phyloP scores from a whole-genome alignment of 2,888 invertebrate genomes.

The Muschampia plurimacula region DNA sequence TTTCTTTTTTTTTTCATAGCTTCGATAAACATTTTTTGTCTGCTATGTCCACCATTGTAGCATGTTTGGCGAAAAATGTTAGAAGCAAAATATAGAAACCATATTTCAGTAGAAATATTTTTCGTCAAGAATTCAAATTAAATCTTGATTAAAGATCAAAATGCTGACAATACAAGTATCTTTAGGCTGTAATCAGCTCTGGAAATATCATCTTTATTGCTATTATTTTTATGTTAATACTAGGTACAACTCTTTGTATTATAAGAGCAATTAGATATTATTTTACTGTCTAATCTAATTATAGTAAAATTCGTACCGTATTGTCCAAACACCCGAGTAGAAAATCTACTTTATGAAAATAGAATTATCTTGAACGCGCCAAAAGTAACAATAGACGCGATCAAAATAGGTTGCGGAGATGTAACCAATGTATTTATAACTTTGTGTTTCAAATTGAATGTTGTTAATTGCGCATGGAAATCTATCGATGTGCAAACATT shows the following conservation, averaged over 20 bases:
- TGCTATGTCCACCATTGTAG: no score
- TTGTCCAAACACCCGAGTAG: constrained; percentile 4
- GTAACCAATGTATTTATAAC: constrained; percentile 61
- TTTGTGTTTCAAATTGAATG: constrained; percentile 65
- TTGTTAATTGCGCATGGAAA: constrained; percentile 70
- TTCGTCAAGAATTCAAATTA: no score
- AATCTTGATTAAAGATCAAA: no score
- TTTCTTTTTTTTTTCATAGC: no score
- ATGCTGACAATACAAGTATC: no score
- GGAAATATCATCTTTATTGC: no score
- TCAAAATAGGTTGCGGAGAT: constrained; percentile 52
- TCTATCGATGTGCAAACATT: constrained; percentile 71
- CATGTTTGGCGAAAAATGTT: no score
- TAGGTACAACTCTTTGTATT: background rate
- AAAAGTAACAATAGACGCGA: constrained; percentile 42
- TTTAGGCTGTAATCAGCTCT: no score
- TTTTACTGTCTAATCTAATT: background rate
- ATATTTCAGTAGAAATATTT: no score
- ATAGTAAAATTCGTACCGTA: background rate
- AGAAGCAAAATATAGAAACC: no score
- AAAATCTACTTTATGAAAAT: constrained; percentile 26
- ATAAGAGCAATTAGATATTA: background rate
- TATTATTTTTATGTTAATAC: no score
- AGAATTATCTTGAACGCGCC: constrained; percentile 39
- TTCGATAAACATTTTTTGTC: no score